Percentiles rank a stretch among this genome's conserved stretches.
Evolutionary conservation across 2,888 invertebrate genomes (phyloP).

Genomic region (Phyllotreta striolata): DNA sequence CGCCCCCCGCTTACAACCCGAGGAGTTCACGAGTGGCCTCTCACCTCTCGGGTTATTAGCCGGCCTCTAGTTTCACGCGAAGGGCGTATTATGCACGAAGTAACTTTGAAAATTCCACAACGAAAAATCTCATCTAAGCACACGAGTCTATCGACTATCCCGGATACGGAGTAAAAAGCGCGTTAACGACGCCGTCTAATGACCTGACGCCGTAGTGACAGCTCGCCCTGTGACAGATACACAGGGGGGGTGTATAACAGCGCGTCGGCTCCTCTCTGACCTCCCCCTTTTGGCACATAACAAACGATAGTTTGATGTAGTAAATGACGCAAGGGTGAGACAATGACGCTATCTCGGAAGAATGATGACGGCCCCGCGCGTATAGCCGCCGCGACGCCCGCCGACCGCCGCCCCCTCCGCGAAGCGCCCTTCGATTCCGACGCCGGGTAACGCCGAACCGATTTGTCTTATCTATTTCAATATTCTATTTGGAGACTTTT

Average conservation of each 20-base stretch:
- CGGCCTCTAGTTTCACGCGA: slow-evolving; percentile 56
- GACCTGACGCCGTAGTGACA: slow-evolving; percentile 8
- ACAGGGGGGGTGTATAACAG: slow-evolving; percentile 10
- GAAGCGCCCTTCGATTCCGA: neutral
- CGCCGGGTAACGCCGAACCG: neutral
- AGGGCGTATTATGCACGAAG: too few relatives aligned
- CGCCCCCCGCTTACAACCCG: slow-evolving; percentile 35
- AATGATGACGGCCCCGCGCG: slow-evolving; percentile 55
- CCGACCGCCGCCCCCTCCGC: slow-evolving; percentile 8
- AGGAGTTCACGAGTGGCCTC: slow-evolving; percentile 55
- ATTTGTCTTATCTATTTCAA: neutral
- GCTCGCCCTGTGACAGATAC: slow-evolving; percentile 19
- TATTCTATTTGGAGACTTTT: neutral
- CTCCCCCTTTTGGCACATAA: slow-evolving; percentile 50
- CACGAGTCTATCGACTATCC: too few relatives aligned
- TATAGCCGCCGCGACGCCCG: slow-evolving; percentile 47
- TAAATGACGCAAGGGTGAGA: slow-evolving; percentile 62
- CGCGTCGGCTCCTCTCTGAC: slow-evolving; percentile 34
- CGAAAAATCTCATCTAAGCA: too few relatives aligned
- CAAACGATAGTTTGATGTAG: slow-evolving; percentile 61
- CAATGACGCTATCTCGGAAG: slow-evolving; percentile 61
- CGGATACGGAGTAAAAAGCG: too few relatives aligned
- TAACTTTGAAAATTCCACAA: too few relatives aligned
- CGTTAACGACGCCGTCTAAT: too few relatives aligned
- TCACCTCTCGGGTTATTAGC: slow-evolving; percentile 58